Evolutionary conservation across 2,113 vertebrate genomes (phyloP).

Genomic region (Xyrauchen texanus): DNA sequence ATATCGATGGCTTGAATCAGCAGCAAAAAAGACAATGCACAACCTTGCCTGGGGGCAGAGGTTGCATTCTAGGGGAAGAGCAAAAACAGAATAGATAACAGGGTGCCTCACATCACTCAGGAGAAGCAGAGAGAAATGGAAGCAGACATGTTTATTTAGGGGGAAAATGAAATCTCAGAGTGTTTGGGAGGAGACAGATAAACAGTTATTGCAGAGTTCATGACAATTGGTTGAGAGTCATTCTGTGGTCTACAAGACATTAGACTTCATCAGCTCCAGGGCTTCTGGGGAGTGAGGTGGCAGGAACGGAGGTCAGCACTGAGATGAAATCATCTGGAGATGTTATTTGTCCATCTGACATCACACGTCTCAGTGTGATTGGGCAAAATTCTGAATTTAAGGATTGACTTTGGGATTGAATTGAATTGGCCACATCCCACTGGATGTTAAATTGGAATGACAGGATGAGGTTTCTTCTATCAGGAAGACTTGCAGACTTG

Average conservation of each 20-base stretch:
- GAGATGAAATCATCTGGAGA: constrained; percentile 11
- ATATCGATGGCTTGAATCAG: constrained; percentile 26
- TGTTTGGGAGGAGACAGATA: constrained; percentile 32
- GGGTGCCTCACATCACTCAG: constrained; percentile 16
- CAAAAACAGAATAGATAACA: constrained; percentile 37
- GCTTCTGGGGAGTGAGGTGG: not conserved
- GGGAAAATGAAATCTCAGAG: constrained; percentile 46
- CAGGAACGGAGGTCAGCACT: constrained; percentile 2
- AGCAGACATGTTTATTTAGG: constrained; percentile 29
- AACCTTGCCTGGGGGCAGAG: constrained; percentile 23
- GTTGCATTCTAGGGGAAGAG: constrained; percentile 27
- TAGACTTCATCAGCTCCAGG: constrained; percentile 22
- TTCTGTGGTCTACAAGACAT: constrained; percentile 22
- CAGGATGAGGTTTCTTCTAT: no score
- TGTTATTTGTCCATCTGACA: constrained; percentile 1
- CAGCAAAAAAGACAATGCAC: constrained; percentile 4
- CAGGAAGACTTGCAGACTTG: no score
- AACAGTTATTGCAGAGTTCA: constrained; percentile 24
- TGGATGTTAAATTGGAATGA: no score
- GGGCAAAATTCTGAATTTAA: not conserved
- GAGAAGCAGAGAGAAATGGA: constrained; percentile 11
- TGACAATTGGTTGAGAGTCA: constrained; percentile 31
- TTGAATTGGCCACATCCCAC: no score
- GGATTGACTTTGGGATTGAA: not conserved
- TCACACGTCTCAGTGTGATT: not conserved